phyloP scores from a whole-genome alignment of 2,113 vertebrate species.

The Chitala chitala region DNA sequence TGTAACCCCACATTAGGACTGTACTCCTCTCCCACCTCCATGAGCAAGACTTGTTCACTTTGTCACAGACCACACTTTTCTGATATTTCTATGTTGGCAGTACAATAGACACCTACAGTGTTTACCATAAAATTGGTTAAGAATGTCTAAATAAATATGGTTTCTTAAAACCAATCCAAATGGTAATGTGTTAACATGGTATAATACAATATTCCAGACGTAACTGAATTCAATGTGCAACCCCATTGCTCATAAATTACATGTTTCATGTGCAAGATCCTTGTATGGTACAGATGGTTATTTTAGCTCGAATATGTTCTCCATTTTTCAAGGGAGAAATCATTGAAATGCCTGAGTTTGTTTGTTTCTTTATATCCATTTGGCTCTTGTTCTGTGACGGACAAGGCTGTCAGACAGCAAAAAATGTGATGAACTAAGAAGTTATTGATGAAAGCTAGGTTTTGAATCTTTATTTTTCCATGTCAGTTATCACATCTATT shows the following conservation, averaged over 20 bases:
- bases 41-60: no score
- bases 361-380: neutral
- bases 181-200: neutral
- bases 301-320: neutral
- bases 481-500: constrained; percentile 1
- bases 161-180: neutral
- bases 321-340: neutral
- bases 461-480: neutral
- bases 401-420: neutral
- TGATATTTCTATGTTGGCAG: no score
- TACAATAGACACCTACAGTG: no score
- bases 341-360: neutral
- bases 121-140: no score
- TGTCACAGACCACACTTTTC: no score
- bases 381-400: neutral
- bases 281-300: neutral
- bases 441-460: neutral
- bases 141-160: no score
- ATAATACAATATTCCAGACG: neutral
- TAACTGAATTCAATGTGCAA: neutral
- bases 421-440: neutral
- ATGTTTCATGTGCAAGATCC: neutral
- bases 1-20: neutral
- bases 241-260: neutral
- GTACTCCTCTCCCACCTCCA: neutral